Evolutionary conservation across 2,888 invertebrate species (phyloP), one percentile per base, ranked within the genome.

Genomic region (Seira ritae): DNA sequence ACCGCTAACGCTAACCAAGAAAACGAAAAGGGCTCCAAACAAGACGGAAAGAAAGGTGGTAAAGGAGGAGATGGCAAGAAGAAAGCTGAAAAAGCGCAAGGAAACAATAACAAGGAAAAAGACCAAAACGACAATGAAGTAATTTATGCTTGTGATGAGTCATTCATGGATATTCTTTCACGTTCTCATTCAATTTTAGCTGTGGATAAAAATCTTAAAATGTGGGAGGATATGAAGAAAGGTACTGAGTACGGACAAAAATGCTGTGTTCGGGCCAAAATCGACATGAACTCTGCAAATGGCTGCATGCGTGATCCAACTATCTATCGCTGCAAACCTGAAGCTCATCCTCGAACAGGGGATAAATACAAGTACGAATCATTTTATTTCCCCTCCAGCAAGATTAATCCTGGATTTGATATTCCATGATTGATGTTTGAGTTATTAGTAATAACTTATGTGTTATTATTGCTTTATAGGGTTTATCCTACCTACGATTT

Each of bases 401-500:
- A 67, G 12, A 46, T 74, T 68, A 62, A 31, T 12, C 12, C 6
- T 23, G 60, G 31, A 31, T 31, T 37, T 42, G 46, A 17, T 24
- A 70, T 62, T 12, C n/a, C 31, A 65, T 42, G 15, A 69, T 46
- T 69, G 17, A 17, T 70, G 46, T 46, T 37, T 6, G 1, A 20
- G 37, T 67, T 31, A 23, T 79, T 46, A 71, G 19, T 81, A 83
- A 50, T 31, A 79, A 77, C 65, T 79, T 60, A 46, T 79, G 55
- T 24, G 19, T 68, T 23, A 68, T 31, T 24, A 23, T 20, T 50
- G 85, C 75, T 86, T 88, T 91, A 20, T 91, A 98, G 98, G 90
- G 98, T 98, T 0, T 99, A 99, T 91, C 99, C 99, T 22, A 99
- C 99, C 0, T 99, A 99, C 90, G 99, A 99, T 92, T 99, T 99